Base-by-base conservation (phyloP, 1,140 invertebrate species). In the Hyposmocoma kahamanoa region DNA sequence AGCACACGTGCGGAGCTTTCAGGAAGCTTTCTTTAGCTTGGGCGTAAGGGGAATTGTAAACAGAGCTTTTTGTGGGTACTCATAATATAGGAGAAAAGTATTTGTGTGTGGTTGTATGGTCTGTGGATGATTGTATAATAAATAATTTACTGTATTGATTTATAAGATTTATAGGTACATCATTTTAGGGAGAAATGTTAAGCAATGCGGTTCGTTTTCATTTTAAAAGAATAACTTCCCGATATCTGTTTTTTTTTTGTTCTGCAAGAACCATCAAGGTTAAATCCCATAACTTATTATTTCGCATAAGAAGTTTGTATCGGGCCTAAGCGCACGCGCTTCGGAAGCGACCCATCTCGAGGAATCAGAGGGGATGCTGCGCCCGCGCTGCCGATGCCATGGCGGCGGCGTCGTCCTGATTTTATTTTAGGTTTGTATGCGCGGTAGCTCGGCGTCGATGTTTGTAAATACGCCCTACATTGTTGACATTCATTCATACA, bases 401-500 rank as follows among this genome's bases (percentile, higher is more conserved):
- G 24, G 24, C 32, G 15, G 2, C 8, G 8, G 32, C 13, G 32
- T 17, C 6, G 48, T 56, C 50, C 56, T 62, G 62, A 65, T 63
- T 75, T 80, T 75, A 77, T 69, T 47, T 19, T 36, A 39, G 39
- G 54, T 72, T 61, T 72, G 56, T 50, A 44, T 36, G 43, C 43
- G 52, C 67, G 61, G 68, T 67, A 70, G 64, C 74, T 52, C 66
- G 64, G 67, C 60, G 59, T 61, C 62, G 56, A 58, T 84, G 81
- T 84, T 84, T 84, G 81, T 84, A 84, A 84, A 84, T 82, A 82
- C 72, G 78, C 62, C 56, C 62, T 62, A 66, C 65, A 67, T 59
- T 79, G 75, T 79, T 74, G 55, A 53, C 59, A 60, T 59, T 62
- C 71, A 73, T 71, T 81, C 72, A 77, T 77, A 72, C 73, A 72